Percentiles rank a stretch among this genome's conserved stretches.
phyloP scores from a whole-genome alignment of 2,113 vertebrate species.

The Microtus pennsylvanicus region DNA sequence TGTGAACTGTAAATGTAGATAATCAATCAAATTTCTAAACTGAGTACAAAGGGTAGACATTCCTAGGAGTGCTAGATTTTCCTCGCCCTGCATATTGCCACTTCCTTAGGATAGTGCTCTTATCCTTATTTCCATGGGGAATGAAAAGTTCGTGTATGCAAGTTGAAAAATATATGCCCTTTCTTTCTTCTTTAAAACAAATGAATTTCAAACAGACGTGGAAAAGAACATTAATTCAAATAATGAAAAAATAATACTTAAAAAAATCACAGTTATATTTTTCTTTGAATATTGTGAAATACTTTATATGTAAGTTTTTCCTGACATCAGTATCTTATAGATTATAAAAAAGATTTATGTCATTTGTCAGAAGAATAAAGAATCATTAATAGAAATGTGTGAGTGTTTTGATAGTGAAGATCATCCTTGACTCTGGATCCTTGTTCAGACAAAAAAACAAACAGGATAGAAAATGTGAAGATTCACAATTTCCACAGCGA shows the following conservation, averaged over 20 bases:
- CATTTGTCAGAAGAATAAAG: background rate
- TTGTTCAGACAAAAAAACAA: background rate
- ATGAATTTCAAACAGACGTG: background rate
- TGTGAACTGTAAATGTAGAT: background rate
- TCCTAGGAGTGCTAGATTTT: too few relatives aligned
- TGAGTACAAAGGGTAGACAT: fast-evolving
- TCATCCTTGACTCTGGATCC: background rate
- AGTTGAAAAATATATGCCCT: background rate
- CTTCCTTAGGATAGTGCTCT: too few relatives aligned
- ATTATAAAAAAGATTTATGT: background rate
- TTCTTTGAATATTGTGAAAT: background rate
- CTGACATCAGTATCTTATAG: background rate
- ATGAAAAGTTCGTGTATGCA: fast-evolving
- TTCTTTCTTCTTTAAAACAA: background rate
- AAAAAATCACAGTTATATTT: background rate
- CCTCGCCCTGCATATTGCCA: background rate
- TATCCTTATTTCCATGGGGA: background rate
- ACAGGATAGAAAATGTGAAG: background rate
- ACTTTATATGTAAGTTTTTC: background rate
- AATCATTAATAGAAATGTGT: background rate
- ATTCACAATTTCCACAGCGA: too few relatives aligned
- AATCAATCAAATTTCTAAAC: background rate
- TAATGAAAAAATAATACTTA: background rate
- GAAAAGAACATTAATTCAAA: background rate
- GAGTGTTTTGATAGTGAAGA: background rate